Percentiles rank a stretch among this genome's conserved stretches.
These are phyloP conservation scores for Dipus sagitta DNA, from an alignment of 2,797 vertebrate genomes.

Conservation along the genomic window DNA sequence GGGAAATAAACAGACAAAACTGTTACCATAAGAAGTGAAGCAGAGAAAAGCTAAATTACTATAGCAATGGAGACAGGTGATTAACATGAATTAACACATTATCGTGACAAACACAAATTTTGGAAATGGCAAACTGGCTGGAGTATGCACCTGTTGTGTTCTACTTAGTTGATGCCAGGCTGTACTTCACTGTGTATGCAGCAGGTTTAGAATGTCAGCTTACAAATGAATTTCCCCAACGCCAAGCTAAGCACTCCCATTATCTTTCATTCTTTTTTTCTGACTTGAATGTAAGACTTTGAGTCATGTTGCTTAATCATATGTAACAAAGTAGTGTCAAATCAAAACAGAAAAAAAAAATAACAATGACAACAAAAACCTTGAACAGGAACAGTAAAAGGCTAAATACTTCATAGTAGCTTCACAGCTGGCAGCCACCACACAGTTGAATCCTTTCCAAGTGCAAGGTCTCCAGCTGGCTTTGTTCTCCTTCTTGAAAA, in stretches of 20 bases:
- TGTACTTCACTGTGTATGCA: constrained; percentile 57
- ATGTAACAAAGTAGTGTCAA: constrained; percentile 1
- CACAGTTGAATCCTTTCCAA: constrained; percentile 1
- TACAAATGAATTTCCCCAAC: constrained; percentile 51
- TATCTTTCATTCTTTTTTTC: constrained; percentile 73
- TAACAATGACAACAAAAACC: not conserved
- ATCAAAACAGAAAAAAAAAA: not conserved
- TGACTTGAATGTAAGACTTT: constrained; percentile 60
- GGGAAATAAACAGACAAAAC: constrained; percentile 52
- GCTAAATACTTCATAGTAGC: not conserved
- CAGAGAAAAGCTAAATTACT: constrained; percentile 66
- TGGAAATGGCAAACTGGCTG: constrained; percentile 54
- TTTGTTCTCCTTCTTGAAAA: constrained; percentile 38
- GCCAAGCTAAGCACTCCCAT: not conserved
- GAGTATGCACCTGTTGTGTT: not conserved
- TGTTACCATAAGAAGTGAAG: constrained; percentile 20
- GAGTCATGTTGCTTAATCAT: constrained; percentile 21
- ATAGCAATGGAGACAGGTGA: constrained; percentile 75
- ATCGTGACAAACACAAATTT: constrained; percentile 55
- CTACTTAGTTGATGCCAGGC: constrained; percentile 58
- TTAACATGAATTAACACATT: constrained; percentile 75
- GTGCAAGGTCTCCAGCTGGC: not conserved
- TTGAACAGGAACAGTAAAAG: not conserved
- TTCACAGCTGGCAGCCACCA: not conserved
- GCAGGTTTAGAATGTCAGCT: constrained; percentile 63